Evolutionary conservation across 2,797 vertebrate genomes (phyloP), one percentile per base, ranked within the genome.

Genomic region (Lagocephalus sceleratus): DNA sequence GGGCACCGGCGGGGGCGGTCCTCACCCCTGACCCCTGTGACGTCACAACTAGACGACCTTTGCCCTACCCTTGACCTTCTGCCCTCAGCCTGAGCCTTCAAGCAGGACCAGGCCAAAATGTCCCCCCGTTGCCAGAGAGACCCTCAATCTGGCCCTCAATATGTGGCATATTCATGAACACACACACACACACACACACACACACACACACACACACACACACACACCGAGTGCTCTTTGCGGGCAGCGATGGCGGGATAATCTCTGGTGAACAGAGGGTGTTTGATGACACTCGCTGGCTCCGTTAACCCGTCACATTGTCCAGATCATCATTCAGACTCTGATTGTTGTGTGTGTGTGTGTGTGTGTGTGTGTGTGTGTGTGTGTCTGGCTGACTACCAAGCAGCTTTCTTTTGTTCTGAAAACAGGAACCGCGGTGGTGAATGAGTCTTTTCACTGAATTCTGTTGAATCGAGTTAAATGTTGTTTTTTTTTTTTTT

Each of bases 191-290:
- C 26, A 48, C 5, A 63, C 0, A 48, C 3, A 1, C 38, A 1
- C 14, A 48, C 60, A 41, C 40, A 9, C 56, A 35, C 57, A 20
- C 59, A 38, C 50, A 26, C 43, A 49, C 20, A 20, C 16, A 47
- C 23, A 44, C 43, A 47, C 19, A 58, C 39, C 59, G 47, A 41
- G 17, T 26, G 58, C 44, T 60, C n/a, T 62, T 49, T 65, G 46
- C 45, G 54, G 60, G 32, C 12, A 2, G 23, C 22, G 60, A 46
- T 25, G 16, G 52, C 52, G 46, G 70, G 63, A 47, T 73, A 61
- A 71, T 64, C 61, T 47, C 41, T 52, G 56, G 62, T 66, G 51
- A 73, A 66, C 61, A 73, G 70, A 64, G 51, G 48, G 60, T 54
- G 63, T 70, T 50, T 57, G 58, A 79, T 75, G 68, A 58, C 44